These are phyloP conservation scores for Adelosebastes latens DNA, from an alignment of 2,797 vertebrate genomes.

Conservation along the genomic window DNA sequence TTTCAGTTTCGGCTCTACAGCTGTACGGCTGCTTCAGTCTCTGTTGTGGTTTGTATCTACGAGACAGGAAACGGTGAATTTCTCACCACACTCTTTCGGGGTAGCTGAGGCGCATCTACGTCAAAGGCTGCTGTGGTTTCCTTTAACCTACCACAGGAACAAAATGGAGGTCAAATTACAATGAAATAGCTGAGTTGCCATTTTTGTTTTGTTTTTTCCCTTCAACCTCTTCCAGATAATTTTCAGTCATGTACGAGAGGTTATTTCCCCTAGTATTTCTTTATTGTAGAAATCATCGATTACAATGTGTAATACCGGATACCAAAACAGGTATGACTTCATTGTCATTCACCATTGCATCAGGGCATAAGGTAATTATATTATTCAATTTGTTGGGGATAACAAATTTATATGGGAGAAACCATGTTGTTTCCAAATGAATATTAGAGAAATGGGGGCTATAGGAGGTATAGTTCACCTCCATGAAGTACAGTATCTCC, in stretches of 20 bases:
- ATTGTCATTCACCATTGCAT: too few species aligned
- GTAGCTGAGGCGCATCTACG: constrained; percentile 1
- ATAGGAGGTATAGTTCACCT: background rate
- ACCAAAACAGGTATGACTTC: too few species aligned
- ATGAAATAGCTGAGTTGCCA: constrained; percentile 20
- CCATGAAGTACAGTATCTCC: background rate
- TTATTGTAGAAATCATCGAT: too few species aligned
- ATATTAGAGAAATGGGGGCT: background rate
- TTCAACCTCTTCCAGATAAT: background rate
- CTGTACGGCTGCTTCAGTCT: constrained; percentile 31
- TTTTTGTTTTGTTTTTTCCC: background rate
- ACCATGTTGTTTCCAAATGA: background rate
- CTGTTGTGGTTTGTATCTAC: constrained; percentile 48
- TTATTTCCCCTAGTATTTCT: too few species aligned
- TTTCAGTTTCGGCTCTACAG: constrained; percentile 69
- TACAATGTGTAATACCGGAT: too few species aligned
- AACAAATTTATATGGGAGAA: background rate
- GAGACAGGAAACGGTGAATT: constrained; percentile 32
- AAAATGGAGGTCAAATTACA: constrained; percentile 3
- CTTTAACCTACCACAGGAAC: constrained; percentile 12
- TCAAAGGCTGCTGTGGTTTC: constrained; percentile 53
- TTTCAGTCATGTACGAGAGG: background rate
- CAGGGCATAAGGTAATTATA: too few species aligned
- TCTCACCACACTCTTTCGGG: constrained; percentile 36
- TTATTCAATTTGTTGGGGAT: background rate